Evolutionary conservation across 1,140 invertebrate genomes (phyloP), one percentile per base, ranked within the genome.

Genomic region (Brachionus koreanus): DNA sequence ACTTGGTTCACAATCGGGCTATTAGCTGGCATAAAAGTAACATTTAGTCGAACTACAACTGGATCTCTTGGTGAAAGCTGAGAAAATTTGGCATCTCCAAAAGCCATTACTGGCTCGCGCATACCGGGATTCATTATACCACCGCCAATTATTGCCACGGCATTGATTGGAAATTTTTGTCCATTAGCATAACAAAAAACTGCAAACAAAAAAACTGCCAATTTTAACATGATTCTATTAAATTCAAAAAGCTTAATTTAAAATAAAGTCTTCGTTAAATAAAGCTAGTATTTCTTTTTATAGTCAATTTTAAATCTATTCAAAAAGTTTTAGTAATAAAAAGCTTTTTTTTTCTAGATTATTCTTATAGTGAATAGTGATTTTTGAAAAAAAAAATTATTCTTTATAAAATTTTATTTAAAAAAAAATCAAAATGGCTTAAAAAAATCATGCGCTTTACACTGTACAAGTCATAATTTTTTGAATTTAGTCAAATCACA

Each of bases 1-100:
- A 94, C 92, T 82, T 69, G 57, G 10, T 82, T 82, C 12, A 65
- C 57, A 43, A 35, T 16, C 25, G 76, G 49, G 5, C 25, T 23
- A 2, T 16, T 29, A 5, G 5, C 16, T 79, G 76, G 49, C 49
- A 79, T 29, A 16, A 79, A 79, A 25, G 76, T 79, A 12, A 79
- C n/a, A 37, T 79, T 79, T 33, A 79, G 37, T 12, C 49, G 19
- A 19, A 35, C 46, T 23, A 61, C 37, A 29, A 79, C 76, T 39
- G 76, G 76, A 35, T 33, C 61, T 57, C 39, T n/a, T 19, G 29
- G 33, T 1, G 76, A 79, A 5, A 12, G 9, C 35, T 79, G 76
- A 7, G 23, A 13, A 79, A 79, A 79, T 37, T 61, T 42, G 33
- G 39, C 61, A 25, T 65, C 61, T 10, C 76, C 76, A 65, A 79